Evolutionary conservation across 2,113 vertebrate genomes (phyloP).

Genomic region (Cyprinodon tularosa): DNA sequence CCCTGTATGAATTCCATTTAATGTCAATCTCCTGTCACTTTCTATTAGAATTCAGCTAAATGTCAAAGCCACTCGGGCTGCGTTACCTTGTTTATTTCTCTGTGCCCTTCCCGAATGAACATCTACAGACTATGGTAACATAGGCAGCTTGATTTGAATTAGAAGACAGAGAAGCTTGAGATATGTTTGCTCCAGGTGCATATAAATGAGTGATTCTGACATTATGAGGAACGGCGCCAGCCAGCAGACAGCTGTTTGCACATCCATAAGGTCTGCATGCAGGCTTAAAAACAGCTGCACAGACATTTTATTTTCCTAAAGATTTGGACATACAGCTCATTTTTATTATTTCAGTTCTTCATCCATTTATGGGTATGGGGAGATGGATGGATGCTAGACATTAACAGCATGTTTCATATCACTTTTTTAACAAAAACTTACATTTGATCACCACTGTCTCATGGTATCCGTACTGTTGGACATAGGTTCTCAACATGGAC

Average conservation of each 20-base stretch:
- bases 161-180: slow-evolving; percentile 78
- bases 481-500: too few relatives aligned
- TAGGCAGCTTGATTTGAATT: slow-evolving; percentile 80
- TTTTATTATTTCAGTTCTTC: not conserved
- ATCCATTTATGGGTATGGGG: not conserved
- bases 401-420: too few relatives aligned
- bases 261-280: slow-evolving; percentile 49
- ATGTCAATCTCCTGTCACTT: slow-evolving; percentile 86
- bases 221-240: slow-evolving; percentile 71
- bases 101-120: slow-evolving; percentile 83
- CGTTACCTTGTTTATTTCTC: slow-evolving; percentile 83
- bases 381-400: too few relatives aligned
- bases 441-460: too few relatives aligned
- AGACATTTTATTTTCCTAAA: slow-evolving; percentile 22
- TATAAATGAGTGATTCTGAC: slow-evolving; percentile 82
- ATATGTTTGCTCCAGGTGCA: slow-evolving; percentile 83
- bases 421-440: too few relatives aligned
- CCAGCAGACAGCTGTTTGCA: slow-evolving; percentile 80
- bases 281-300: slow-evolving; percentile 50
- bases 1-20: slow-evolving; percentile 84
- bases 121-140: slow-evolving; percentile 80
- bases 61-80: slow-evolving; percentile 76
- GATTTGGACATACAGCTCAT: slow-evolving; percentile 36
- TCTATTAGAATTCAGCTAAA: slow-evolving; percentile 82
- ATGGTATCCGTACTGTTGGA: too few relatives aligned